Evolutionary conservation across 2,113 vertebrate species (phyloP).

Genomic region (Bos indicus): DNA sequence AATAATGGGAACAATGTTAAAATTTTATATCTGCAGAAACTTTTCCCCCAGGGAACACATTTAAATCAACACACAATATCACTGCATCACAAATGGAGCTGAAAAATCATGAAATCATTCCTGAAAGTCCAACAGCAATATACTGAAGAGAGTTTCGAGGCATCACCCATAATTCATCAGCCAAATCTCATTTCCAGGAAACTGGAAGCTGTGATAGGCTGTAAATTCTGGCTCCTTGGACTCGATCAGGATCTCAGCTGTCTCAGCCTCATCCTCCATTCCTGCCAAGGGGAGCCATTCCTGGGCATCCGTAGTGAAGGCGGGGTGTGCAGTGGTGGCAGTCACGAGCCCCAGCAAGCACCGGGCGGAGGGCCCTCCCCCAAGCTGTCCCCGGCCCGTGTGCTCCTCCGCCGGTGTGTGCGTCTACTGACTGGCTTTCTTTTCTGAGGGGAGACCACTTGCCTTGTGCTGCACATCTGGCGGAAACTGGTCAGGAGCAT

Average conservation of each 20-base stretch:
- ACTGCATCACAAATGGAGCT: background rate
- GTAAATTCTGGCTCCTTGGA: background rate
- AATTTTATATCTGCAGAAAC: background rate
- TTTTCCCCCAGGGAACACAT: background rate
- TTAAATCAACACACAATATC: background rate
- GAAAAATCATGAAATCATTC: background rate
- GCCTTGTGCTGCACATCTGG: constrained; percentile 81
- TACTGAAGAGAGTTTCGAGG: background rate
- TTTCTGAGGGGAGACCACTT: constrained; percentile 63
- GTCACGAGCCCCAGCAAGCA: background rate
- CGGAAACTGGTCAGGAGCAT: constrained; percentile 80
- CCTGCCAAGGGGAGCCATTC: background rate
- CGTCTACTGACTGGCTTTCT: constrained; percentile 54
- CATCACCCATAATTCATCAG: rapidly evolving
- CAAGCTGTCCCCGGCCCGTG: background rate
- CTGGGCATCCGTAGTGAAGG: background rate
- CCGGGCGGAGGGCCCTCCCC: background rate
- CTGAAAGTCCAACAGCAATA: background rate
- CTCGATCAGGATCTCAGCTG: background rate
- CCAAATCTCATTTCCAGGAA: background rate
- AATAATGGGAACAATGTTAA: background rate
- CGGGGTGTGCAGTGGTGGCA: background rate
- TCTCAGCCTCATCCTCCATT: constrained; percentile 38
- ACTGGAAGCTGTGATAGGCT: background rate
- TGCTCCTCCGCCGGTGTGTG: rapidly evolving